Evolutionary conservation across 2,113 vertebrate species (phyloP).

Genomic region (Oncorhynchus masou): DNA sequence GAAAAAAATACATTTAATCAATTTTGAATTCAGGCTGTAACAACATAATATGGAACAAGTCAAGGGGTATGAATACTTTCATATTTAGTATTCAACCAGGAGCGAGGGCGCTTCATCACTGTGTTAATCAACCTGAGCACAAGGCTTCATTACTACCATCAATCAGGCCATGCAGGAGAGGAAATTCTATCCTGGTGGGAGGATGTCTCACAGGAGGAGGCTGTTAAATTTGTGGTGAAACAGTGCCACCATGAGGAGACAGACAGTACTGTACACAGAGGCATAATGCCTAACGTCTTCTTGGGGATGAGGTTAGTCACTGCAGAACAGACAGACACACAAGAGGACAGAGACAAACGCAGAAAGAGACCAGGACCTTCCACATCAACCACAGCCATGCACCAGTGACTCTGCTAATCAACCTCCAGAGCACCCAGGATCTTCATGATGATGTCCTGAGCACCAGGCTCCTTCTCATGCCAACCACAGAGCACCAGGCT

Average conservation of each 20-base stretch:
- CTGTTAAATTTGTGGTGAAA: constrained; percentile 64
- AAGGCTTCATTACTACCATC: constrained; percentile 71
- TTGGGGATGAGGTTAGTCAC: too few relatives aligned
- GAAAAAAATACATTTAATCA: too few relatives aligned
- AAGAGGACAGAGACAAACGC: too few relatives aligned
- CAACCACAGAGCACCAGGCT: not conserved
- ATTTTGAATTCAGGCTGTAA: too few relatives aligned
- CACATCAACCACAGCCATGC: constrained; percentile 96
- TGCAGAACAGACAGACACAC: too few relatives aligned
- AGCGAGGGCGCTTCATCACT: not conserved
- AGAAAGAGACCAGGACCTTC: constrained; percentile 80
- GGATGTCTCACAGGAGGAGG: constrained; percentile 19
- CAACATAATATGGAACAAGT: not conserved
- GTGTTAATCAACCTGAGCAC: constrained; percentile 16
- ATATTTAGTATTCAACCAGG: constrained; percentile 58
- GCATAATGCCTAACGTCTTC: not conserved
- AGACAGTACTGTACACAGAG: not conserved
- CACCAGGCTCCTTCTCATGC: too few relatives aligned
- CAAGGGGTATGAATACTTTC: not conserved
- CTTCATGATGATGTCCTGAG: constrained; percentile 94
- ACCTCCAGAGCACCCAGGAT: too few relatives aligned
- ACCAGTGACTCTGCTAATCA: too few relatives aligned
- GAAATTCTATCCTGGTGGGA: constrained; percentile 64
- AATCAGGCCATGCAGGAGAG: constrained; percentile 64
- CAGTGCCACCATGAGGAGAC: constrained; percentile 65